A percentile compares a stretch with the other conserved stretches of the same genome.
phyloP scores from a whole-genome alignment of 2,797 vertebrate genomes.

The Sebastes vulpes region DNA sequence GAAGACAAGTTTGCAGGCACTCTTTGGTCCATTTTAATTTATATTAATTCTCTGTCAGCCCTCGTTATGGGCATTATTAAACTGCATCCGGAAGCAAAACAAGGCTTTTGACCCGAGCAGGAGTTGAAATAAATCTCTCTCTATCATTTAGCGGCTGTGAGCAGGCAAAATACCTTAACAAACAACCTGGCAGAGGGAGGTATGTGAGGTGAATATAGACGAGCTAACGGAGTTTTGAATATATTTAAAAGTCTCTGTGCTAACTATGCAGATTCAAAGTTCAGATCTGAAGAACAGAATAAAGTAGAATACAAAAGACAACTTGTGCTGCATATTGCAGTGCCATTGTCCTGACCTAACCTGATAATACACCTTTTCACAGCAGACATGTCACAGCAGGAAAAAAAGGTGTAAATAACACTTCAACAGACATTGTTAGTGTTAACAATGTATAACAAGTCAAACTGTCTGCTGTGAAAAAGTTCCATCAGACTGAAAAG shows the following conservation, averaged over 20 bases:
- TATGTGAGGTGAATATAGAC: slow-evolving; percentile 57
- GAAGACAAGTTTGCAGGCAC: slow-evolving; percentile 81
- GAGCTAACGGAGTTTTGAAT: slow-evolving; percentile 1
- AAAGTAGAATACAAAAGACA: neutral
- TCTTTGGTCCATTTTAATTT: slow-evolving; percentile 82
- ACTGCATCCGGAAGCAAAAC: slow-evolving; percentile 76
- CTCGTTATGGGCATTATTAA: slow-evolving; percentile 81
- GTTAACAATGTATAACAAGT: neutral
- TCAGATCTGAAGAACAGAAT: neutral
- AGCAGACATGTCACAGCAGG: neutral
- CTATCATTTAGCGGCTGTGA: slow-evolving; percentile 56
- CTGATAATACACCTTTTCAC: neutral
- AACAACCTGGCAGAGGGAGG: slow-evolving; percentile 54
- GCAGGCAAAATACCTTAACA: slow-evolving; percentile 59
- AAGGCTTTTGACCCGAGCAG: slow-evolving; percentile 75
- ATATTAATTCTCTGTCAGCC: slow-evolving; percentile 85
- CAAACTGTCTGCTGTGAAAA: neutral
- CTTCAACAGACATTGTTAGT: neutral
- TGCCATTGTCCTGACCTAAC: neutral
- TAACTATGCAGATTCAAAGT: slow-evolving; percentile 22
- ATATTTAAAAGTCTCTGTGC: slow-evolving; percentile 23
- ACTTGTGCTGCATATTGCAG: neutral
- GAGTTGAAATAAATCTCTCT: slow-evolving; percentile 73
- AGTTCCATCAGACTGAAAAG: neutral
- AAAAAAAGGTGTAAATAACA: neutral